Conservation (phyloP, 2,888 invertebrate species). For the Sisyra nigra region DNA sequence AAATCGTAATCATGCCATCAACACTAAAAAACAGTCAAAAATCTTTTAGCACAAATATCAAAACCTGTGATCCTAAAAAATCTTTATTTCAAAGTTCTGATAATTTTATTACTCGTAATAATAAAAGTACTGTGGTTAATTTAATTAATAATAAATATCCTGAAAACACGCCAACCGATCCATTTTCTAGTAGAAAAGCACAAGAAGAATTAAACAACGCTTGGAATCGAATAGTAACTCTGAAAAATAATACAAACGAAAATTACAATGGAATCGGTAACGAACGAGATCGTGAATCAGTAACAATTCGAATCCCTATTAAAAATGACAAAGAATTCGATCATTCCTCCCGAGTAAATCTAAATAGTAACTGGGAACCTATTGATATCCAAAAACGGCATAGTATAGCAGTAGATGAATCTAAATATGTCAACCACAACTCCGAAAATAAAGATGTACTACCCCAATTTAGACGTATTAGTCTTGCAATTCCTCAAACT, state of each 20-base stretch:
- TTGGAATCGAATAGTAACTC: conserved; percentile 12
- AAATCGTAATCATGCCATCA: conserved; percentile 35
- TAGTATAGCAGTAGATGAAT: conserved; percentile 40
- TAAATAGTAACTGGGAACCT: not conserved
- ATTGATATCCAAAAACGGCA: conserved; percentile 28
- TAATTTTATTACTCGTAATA: conserved; percentile 1
- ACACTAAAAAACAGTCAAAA: conserved; percentile 13
- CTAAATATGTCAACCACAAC: conserved; percentile 29
- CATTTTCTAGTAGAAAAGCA: conserved; percentile 10
- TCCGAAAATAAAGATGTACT: conserved; percentile 16
- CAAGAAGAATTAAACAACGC: conserved; percentile 12
- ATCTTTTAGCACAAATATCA: conserved; percentile 17
- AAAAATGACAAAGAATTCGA: conserved; percentile 2
- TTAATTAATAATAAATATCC: conserved; percentile 2
- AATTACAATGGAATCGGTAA: not conserved
- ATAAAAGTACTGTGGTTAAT: conserved; percentile 2
- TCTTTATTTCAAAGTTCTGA: not conserved
- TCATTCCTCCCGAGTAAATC: not conserved
- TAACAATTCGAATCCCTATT: conserved; percentile 25
- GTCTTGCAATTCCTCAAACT: conserved; percentile 21
- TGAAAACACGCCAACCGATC: not conserved
- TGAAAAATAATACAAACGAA: not conserved
- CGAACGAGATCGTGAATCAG: conserved; percentile 19
- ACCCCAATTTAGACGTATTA: conserved; percentile 16
- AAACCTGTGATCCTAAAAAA: not conserved